Evolutionary conservation across 1,140 invertebrate genomes (phyloP), one percentile per base, ranked within the genome.

Genomic region (Atta cephalotes): DNA sequence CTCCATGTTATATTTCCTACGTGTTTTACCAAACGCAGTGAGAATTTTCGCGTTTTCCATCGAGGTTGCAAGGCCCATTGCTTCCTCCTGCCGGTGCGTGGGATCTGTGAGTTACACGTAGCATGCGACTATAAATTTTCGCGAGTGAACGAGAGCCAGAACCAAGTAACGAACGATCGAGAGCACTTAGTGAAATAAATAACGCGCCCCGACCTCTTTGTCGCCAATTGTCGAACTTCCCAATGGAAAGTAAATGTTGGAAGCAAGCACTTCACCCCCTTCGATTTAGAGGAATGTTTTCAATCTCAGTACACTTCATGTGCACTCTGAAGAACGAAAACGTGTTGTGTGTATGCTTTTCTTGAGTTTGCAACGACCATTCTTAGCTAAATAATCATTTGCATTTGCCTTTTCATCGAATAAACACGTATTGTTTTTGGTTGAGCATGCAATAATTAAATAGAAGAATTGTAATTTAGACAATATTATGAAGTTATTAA

Each of bases 111-210:
- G 90, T 91, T 91, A 91, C 85, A 89, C 76, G 53, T 58, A 82
- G 78, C 58, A 53, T 6, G 79, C 45, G 70, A 82, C 89, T 66
- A 91, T 91, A 91, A 91, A 91, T 91, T 91, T 89, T 88, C 89
- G 85, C 63, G 91, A 92, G 89, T 91, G 92, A 92, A 91, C 89
- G 92, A 91, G 88, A 92, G 87, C 92, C 81, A 89, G 91, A 92
- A 91, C 92, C 89, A 92, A 94, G 93, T 92, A 93, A 92, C 92
- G 92, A 94, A 94, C 93, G 94, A 94, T 94, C 92, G 92, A 92
- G 93, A 94, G 93, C 93, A 94, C 94, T 95, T 94, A 94, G 92
- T 88, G 93, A 94, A 94, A 95, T 94, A 95, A 95, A 95, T 94
- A 95, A 94, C 93, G 88, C 82, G 84, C 90, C 87, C 88, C 92